Evolutionary conservation across 64 coral and sea anemone genomes (phyloP).

Genomic region (Actinia equina): DNA sequence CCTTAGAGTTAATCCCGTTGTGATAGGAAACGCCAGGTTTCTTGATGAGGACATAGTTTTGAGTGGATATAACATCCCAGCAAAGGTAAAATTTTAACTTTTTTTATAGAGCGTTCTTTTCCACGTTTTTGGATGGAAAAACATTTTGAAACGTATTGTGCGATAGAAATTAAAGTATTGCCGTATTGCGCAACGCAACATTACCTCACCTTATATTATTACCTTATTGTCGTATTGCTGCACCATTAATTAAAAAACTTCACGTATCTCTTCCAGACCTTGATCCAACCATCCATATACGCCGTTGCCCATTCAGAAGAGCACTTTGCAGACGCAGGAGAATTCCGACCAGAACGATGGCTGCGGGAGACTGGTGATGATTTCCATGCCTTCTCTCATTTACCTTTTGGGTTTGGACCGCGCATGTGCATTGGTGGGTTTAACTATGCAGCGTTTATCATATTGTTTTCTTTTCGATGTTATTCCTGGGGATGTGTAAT

Average conservation of each 20-base stretch:
- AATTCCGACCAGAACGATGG: constrained; percentile 74
- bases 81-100: background rate
- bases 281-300: constrained; percentile 31
- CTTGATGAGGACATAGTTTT: constrained; percentile 50
- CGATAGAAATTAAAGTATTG: no score
- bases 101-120: no score
- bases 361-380: constrained; percentile 34
- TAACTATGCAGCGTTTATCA: background rate
- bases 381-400: constrained; percentile 46
- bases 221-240: no score
- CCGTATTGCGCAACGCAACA: no score
- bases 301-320: constrained; percentile 40
- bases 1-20: constrained; percentile 7
- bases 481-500: no score
- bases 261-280: constrained; percentile 28
- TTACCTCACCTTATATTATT: no score
- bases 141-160: no score
- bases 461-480: no score
- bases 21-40: background rate
- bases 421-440: constrained; percentile 74
- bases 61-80: constrained; percentile 41
- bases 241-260: no score
- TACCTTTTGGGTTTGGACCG: constrained; percentile 81
- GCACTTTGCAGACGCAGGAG: constrained; percentile 33
- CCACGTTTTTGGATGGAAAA: no score